phyloP scores from a whole-genome alignment of 2,888 invertebrate species.

The Dasypolia templi region DNA sequence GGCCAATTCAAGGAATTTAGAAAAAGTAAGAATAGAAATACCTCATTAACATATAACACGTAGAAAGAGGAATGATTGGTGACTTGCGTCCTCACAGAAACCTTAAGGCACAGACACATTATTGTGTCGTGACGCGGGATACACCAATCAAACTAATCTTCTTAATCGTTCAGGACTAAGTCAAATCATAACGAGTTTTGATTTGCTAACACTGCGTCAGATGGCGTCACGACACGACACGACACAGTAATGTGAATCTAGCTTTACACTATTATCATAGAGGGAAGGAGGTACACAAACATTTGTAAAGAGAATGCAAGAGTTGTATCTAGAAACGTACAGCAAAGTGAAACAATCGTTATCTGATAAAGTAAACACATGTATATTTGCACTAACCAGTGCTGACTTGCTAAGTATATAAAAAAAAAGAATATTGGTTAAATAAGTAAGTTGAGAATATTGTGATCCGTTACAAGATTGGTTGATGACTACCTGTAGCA shows the following conservation, averaged over 20 bases:
- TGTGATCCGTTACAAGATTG: background rate
- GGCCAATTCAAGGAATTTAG: background rate
- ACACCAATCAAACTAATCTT: no score
- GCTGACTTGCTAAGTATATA: no score
- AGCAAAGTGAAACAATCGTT: background rate
- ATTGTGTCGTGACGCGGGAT: no score
- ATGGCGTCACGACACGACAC: no score
- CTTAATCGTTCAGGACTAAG: no score
- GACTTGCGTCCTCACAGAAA: background rate
- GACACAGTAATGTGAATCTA: no score
- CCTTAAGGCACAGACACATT: no score
- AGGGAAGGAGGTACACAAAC: background rate
- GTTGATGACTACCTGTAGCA: background rate
- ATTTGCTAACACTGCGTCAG: no score
- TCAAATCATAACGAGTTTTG: no score
- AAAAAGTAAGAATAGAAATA: background rate
- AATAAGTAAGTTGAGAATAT: background rate
- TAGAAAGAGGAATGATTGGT: background rate
- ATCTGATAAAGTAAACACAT: background rate
- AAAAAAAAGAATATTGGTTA: background rate
- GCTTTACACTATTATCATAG: background rate
- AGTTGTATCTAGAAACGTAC: background rate
- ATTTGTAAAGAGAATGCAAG: background rate
- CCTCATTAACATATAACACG: background rate
- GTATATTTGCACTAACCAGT: background rate